phyloP scores from a whole-genome alignment of 2,888 invertebrate species.

The Corythucha ciliata region DNA sequence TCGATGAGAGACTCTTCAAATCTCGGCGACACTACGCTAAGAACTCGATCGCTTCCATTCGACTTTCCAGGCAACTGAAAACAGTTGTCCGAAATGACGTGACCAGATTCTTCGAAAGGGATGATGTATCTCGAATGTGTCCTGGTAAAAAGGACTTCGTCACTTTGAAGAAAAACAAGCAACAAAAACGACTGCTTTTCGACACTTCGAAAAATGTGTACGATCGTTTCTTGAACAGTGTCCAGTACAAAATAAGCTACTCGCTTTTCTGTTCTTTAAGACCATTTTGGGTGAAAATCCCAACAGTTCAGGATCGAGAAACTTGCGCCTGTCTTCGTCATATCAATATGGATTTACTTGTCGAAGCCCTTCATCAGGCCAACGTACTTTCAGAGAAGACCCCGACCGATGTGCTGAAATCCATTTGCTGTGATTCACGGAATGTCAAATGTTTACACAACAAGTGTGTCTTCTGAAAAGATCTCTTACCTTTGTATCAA shows the following conservation, averaged over 20 bases:
- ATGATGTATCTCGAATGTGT: too few relatives aligned
- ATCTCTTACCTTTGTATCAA: conserved; percentile 5
- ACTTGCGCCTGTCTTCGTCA: conserved; percentile 5
- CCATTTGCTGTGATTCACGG: conserved; percentile 5
- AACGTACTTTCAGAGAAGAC: conserved; percentile 1
- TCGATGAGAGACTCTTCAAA: not conserved
- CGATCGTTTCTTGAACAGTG: too few relatives aligned
- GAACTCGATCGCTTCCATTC: not conserved
- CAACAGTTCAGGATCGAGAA: too few relatives aligned
- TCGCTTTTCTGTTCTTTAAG: conserved; percentile 1
- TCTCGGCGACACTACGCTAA: not conserved
- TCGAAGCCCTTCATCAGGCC: conserved; percentile 1
- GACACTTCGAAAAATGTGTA: too few relatives aligned
- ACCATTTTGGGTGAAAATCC: conserved; percentile 7
- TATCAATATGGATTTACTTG: conserved; percentile 1
- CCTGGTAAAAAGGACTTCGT: too few relatives aligned
- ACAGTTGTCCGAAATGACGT: too few relatives aligned
- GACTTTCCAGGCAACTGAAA: conserved; percentile 1
- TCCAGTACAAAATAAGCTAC: conserved; percentile 4
- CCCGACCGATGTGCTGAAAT: conserved; percentile 4
- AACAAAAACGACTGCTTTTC: too few relatives aligned
- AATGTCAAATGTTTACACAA: conserved; percentile 13
- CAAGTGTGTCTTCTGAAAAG: conserved; percentile 1
- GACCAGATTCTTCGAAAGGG: too few relatives aligned
- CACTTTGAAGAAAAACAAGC: too few relatives aligned